A percentile compares a stretch with the other conserved stretches of the same genome.
Conservation (phyloP, 2,113 vertebrate species). For the Thamnaconus septentrionalis region DNA sequence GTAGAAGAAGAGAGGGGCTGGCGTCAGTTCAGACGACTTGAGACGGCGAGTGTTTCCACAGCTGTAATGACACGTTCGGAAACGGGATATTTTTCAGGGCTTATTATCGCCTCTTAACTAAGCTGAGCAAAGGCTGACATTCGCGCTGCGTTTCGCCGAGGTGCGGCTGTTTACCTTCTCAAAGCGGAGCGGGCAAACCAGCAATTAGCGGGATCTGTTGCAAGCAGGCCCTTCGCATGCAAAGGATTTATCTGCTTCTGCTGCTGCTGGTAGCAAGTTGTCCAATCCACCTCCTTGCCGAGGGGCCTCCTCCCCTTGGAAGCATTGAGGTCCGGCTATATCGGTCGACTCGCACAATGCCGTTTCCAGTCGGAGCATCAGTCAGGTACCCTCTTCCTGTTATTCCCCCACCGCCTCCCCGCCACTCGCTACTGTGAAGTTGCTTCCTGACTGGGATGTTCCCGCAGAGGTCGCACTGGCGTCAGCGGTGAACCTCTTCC, state of each 20-base stretch:
- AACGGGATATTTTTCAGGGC: conserved; percentile 32
- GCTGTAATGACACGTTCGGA: conserved; percentile 39
- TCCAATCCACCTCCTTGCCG: conserved; percentile 27
- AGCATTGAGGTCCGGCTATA: conserved; percentile 48
- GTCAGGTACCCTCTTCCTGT: conserved; percentile 66
- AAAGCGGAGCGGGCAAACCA: conserved; percentile 33
- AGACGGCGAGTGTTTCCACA: conserved; percentile 9
- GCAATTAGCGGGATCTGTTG: conserved; percentile 48
- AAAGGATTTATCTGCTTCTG: conserved; percentile 8
- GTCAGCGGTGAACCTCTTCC: conserved; percentile 15
- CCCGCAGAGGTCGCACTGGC: conserved; percentile 28
- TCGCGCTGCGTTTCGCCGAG: conserved; percentile 46
- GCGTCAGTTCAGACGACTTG: conserved; percentile 17
- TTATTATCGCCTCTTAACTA: conserved; percentile 41
- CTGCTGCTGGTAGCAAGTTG: conserved; percentile 2
- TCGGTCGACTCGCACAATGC: conserved; percentile 26
- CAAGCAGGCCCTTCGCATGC: conserved; percentile 37
- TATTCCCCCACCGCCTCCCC: conserved; percentile 28
- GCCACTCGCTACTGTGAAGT: conserved; percentile 27
- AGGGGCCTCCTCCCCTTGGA: conserved; percentile 22
- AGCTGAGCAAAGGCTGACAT: conserved; percentile 13
- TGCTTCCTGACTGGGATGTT: conserved; percentile 56
- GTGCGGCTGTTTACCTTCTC: conserved; percentile 33
- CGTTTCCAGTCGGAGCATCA: conserved; percentile 30
- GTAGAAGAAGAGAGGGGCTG: conserved; percentile 1